phyloP scores from a whole-genome alignment of 1,140 invertebrate genomes.

The Antheraea mylitta region DNA sequence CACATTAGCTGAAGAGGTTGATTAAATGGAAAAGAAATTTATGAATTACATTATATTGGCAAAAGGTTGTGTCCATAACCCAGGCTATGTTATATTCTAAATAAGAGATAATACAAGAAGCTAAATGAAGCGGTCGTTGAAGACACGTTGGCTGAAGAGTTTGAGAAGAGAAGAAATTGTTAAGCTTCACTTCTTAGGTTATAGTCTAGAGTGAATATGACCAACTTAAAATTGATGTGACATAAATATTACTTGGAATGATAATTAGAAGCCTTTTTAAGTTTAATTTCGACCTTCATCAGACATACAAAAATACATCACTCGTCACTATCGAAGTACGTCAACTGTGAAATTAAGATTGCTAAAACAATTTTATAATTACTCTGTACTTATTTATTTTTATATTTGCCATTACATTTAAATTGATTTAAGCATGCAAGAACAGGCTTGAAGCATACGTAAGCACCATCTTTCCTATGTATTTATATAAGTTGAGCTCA shows the following conservation, averaged over 20 bases:
- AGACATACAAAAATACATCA: not conserved
- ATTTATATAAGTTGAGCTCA: not conserved
- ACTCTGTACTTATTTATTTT: slow-evolving; percentile 1
- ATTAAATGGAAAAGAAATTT: no score
- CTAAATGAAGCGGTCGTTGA: no score
- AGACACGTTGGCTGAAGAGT: no score
- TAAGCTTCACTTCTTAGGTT: no score
- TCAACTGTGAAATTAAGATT: slow-evolving; percentile 4
- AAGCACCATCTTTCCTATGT: not conserved
- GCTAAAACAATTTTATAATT: not conserved
- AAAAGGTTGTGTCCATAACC: no score
- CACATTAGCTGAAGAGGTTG: no score
- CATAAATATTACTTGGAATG: not conserved
- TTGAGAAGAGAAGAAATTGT: no score
- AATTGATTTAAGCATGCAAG: not conserved
- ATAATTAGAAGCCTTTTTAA: not conserved
- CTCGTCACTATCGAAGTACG: not conserved
- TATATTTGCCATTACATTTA: not conserved
- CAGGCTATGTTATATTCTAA: no score
- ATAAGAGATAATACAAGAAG: no score
- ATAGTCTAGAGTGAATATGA: no score
- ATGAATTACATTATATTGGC: no score
- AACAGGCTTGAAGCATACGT: not conserved
- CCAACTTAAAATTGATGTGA: no score
- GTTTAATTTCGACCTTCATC: not conserved